Evolutionary conservation across 2,797 vertebrate genomes (phyloP).

Genomic region (Distichodus sexfasciatus): DNA sequence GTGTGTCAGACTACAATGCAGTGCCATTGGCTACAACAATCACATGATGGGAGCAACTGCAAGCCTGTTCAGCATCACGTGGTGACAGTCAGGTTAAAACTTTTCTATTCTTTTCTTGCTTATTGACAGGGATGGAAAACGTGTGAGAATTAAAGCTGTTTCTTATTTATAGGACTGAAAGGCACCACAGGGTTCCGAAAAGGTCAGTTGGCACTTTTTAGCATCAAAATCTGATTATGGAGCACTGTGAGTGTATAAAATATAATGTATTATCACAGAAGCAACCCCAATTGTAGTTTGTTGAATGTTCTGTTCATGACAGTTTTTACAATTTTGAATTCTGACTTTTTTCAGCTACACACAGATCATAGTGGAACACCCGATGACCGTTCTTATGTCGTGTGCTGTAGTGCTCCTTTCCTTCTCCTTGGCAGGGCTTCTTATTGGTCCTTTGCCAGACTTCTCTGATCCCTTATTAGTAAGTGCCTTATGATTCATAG

Average conservation of each 20-base stretch:
- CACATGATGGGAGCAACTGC: slow-evolving; percentile 69
- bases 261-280: background rate
- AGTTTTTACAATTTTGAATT: slow-evolving; percentile 7
- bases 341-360: slow-evolving; percentile 78
- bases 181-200: slow-evolving; percentile 83
- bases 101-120: background rate
- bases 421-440: slow-evolving; percentile 84
- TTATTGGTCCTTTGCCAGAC: slow-evolving; percentile 86
- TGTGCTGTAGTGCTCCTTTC: slow-evolving; percentile 76
- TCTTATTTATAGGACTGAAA: slow-evolving; percentile 80
- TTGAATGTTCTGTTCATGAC: background rate
- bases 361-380: slow-evolving; percentile 87
- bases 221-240: too few relatives aligned
- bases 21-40: slow-evolving; percentile 81
- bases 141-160: slow-evolving; percentile 25
- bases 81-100: slow-evolving; percentile 83
- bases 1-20: slow-evolving; percentile 64
- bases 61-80: slow-evolving; percentile 79
- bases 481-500: slow-evolving; percentile 54
- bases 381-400: slow-evolving; percentile 75
- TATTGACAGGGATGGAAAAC: background rate
- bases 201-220: slow-evolving; percentile 74
- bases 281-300: too few relatives aligned
- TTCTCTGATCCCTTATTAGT: slow-evolving; percentile 93
- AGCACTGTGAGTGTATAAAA: background rate